Evolutionary conservation across 2,113 vertebrate species (phyloP), one percentile per base, ranked within the genome.

Genomic region (Ailurus styani): DNA sequence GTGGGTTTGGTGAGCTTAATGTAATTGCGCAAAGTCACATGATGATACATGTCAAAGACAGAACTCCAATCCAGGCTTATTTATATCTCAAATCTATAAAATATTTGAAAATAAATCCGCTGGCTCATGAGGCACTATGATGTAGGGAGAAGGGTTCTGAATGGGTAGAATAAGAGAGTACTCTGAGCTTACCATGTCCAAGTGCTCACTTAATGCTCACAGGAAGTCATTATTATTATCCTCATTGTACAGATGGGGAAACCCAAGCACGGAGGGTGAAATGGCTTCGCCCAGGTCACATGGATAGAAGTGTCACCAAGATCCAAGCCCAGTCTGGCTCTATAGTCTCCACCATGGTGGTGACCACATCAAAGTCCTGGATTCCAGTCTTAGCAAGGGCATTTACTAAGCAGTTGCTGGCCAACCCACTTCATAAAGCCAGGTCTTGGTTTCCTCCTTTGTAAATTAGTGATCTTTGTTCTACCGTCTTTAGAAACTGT

Each of bases 301-400:
- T 55, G 87, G 40, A 12, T 29, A 6, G 15, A 0, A 2, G 23
- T 7, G 20, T 21, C 18, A 1, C 2, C 42, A 57, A 31, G 34
- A 29, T 7, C 12, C 5, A 1, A 62, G 34, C 17, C 31, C 4
- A 3, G 9, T 25, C 21, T 18, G 31, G 3, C 21, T 70, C 5
- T 11, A 2, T 1, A 42, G 7, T 89, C 87, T 79, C 3, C 1
- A 12, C 0, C 15, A 2, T 6, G 4, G 5, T 21, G 60, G 20
- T 20, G 52, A 5, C 29, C 11, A 6, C 7, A 1, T 52, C 45
- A 23, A 27, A 66, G 34, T 52, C 40, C 23, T n/a, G 70, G 29
- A 54, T 37, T 40, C 47, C 31, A 3, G 47, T 27, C 31, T 90
- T 31, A 37, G 18, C 40, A 70, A 11, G 66, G 37, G 20, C 14